Conservation (phyloP, 2,113 vertebrate species). For the Phalacrocorax pelagicus region DNA sequence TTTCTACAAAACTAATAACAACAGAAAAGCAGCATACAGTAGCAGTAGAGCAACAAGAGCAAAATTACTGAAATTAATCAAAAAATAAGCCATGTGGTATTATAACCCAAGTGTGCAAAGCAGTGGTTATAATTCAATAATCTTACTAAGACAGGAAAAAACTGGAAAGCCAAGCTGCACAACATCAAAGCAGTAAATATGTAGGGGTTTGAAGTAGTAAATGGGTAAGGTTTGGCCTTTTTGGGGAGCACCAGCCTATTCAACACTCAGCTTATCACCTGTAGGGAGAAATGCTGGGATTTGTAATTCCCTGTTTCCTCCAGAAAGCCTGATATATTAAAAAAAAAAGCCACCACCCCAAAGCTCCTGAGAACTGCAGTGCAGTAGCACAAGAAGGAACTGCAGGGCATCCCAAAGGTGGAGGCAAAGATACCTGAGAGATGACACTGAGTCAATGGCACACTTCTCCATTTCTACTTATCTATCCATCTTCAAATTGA, state of each 20-base stretch:
- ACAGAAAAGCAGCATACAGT: background rate
- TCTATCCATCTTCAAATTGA: too few relatives aligned
- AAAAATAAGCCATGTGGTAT: background rate
- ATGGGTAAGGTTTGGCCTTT: background rate
- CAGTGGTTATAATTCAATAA: background rate
- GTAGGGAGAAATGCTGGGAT: background rate
- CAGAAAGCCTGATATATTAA: background rate
- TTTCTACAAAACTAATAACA: background rate
- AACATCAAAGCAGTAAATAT: background rate
- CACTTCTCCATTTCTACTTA: background rate
- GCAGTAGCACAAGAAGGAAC: background rate
- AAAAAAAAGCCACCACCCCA: background rate
- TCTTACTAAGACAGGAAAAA: background rate
- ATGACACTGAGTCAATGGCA: accelerated
- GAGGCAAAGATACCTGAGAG: background rate
- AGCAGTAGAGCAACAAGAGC: background rate
- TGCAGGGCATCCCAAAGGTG: background rate
- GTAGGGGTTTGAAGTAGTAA: background rate
- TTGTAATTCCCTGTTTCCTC: background rate
- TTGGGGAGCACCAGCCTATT: background rate
- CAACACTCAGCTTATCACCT: background rate
- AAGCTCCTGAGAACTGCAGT: background rate
- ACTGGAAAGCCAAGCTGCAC: background rate
- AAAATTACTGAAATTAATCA: slow-evolving; percentile 36
- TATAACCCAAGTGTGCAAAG: background rate